phyloP scores from a whole-genome alignment of 2,113 vertebrate genomes.

The Chionis minor region DNA sequence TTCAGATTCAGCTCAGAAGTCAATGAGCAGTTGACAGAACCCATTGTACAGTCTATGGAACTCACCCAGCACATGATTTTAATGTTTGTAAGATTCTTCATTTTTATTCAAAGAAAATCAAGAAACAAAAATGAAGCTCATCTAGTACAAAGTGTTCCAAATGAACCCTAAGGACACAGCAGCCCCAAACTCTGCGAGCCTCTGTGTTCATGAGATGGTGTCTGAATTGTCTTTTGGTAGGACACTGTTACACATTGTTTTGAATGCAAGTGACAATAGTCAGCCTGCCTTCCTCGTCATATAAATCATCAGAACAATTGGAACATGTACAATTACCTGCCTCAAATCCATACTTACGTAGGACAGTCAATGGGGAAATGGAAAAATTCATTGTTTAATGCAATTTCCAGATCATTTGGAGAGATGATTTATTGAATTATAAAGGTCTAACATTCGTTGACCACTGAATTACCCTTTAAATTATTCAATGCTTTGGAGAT shows the following conservation, averaged over 20 bases:
- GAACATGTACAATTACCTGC: neutral
- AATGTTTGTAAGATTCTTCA: neutral
- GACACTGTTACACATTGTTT: neutral
- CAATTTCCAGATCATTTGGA: constrained; percentile 27
- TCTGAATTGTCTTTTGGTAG: neutral
- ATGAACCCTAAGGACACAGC: neutral
- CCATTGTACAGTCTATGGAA: neutral
- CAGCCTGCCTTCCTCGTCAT: neutral
- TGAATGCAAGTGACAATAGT: neutral
- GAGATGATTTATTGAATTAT: constrained; percentile 62
- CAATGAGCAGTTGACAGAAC: neutral
- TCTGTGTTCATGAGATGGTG: neutral
- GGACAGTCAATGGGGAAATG: constrained; percentile 20
- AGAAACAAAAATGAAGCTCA: neutral
- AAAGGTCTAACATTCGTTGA: constrained; percentile 45
- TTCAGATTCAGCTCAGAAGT: neutral
- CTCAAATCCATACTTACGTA: neutral
- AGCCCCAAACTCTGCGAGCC: neutral
- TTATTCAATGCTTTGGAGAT: constrained; percentile 62
- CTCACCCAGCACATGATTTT: neutral
- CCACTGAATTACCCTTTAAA: constrained; percentile 54
- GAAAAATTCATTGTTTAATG: constrained; percentile 18
- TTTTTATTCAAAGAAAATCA: neutral
- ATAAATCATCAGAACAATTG: constrained; percentile 27
- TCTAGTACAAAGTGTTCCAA: neutral